These are phyloP conservation scores for Eidolon dupreanum DNA, from an alignment of 2,797 vertebrate genomes.

Conservation along the genomic window DNA sequence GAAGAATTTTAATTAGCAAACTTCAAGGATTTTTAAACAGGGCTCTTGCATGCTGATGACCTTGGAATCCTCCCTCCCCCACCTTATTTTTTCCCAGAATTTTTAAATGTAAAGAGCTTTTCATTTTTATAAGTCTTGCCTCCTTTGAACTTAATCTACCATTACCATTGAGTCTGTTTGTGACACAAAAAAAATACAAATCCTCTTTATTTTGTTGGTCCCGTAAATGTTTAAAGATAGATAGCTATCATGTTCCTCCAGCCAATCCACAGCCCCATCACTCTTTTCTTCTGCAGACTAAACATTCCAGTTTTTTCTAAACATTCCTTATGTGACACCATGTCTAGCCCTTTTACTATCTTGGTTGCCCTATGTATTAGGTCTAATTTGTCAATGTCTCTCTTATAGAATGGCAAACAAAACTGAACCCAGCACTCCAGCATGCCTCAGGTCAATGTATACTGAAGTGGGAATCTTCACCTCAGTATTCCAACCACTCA, in stretches of 20 bases:
- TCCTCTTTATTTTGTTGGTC: conserved; percentile 69
- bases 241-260: conserved; percentile 77
- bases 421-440: neutral
- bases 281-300: conserved; percentile 77
- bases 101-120: conserved; percentile 13
- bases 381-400: conserved; percentile 78
- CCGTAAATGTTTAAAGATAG: conserved; percentile 80
- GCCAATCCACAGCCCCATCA: conserved; percentile 61
- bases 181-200: neutral
- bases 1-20: neutral
- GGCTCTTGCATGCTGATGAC: neutral
- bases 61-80: neutral
- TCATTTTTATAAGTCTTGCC: neutral
- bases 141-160: conserved; percentile 53
- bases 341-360: conserved; percentile 78
- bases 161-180: conserved; percentile 28
- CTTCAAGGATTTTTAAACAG: neutral
- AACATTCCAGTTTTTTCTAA: conserved; percentile 80
- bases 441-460: neutral
- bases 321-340: conserved; percentile 78
- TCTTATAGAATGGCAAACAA: conserved; percentile 56
- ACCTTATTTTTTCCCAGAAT: neutral
- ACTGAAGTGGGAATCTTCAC: neutral
- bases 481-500: neutral
- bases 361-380: conserved; percentile 74